Evolutionary conservation across 2,797 vertebrate genomes (phyloP).

Genomic region (Geotrypetes seraphini): DNA sequence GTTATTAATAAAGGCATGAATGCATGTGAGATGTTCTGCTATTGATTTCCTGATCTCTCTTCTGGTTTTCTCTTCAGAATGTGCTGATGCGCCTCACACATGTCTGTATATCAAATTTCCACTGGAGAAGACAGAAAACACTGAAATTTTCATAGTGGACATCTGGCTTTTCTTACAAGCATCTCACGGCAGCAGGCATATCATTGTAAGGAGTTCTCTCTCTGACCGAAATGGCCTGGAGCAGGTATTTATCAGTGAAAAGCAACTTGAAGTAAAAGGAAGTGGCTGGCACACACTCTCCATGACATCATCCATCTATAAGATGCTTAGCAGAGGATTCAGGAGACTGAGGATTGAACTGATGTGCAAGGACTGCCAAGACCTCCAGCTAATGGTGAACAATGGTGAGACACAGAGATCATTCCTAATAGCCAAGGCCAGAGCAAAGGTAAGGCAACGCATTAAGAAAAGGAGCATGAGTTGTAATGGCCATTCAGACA

Average conservation of each 20-base stretch:
- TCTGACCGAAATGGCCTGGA: too few species aligned
- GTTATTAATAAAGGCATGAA: too few species aligned
- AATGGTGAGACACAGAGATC: too few species aligned
- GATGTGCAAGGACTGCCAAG: conserved; percentile 43
- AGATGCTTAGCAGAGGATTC: conserved; percentile 52
- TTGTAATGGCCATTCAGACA: conserved; percentile 61
- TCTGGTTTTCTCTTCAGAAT: conserved; percentile 25
- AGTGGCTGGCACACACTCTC: conserved; percentile 74
- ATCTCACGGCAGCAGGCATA: too few species aligned
- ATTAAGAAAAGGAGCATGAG: conserved; percentile 62
- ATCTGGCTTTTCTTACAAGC: too few species aligned
- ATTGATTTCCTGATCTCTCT: too few species aligned
- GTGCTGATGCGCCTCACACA: conserved; percentile 21
- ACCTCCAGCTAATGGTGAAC: too few species aligned
- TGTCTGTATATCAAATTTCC: conserved; percentile 73
- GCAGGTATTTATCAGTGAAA: conserved; percentile 48
- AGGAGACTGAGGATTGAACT: conserved; percentile 60
- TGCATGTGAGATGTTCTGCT: too few species aligned
- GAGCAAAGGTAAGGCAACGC: conserved; percentile 34
- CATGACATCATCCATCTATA: conserved; percentile 55
- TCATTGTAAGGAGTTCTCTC: too few species aligned
- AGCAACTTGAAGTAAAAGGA: conserved; percentile 52
- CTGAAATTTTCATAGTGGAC: conserved; percentile 53
- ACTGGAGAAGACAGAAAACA: conserved; percentile 48
- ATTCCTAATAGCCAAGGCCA: conserved; percentile 59